Evolutionary conservation across 2,888 invertebrate species (phyloP).

Genomic region (Tetragonula carbonaria): DNA sequence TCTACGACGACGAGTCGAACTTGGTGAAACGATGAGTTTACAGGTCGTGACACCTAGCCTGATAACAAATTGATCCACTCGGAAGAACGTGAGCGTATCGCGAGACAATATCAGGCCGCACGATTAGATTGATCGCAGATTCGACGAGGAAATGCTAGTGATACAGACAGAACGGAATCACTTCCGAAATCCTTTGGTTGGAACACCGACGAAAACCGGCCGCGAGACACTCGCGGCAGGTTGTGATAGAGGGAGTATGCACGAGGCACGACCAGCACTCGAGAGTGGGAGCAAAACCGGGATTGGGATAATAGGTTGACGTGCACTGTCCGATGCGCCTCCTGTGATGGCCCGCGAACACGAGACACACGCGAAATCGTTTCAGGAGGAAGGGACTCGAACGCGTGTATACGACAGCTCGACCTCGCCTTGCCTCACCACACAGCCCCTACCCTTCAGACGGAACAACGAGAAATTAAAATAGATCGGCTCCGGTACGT

Average conservation of each 20-base stretch:
- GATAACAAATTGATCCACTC: conserved; percentile 51
- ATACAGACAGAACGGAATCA: conserved; percentile 13
- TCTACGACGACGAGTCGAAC: conserved; percentile 12
- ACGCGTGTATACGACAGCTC: conserved; percentile 67
- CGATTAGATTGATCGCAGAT: background rate
- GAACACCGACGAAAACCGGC: conserved; percentile 56
- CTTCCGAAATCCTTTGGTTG: conserved; percentile 47
- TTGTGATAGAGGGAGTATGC: conserved; percentile 59
- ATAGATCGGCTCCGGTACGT: conserved; percentile 71
- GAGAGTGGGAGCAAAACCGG: conserved; percentile 58
- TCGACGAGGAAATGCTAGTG: conserved; percentile 10
- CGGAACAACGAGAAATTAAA: conserved; percentile 72
- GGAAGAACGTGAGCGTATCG: conserved; percentile 23
- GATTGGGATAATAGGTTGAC: conserved; percentile 60
- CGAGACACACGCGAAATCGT: conserved; percentile 63
- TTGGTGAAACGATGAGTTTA: conserved; percentile 8
- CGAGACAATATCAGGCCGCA: background rate
- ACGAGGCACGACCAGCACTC: conserved; percentile 49
- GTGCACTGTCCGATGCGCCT: conserved; percentile 63
- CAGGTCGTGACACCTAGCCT: conserved; percentile 48
- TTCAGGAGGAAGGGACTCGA: conserved; percentile 56
- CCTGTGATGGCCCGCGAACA: conserved; percentile 56
- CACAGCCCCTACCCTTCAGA: conserved; percentile 53
- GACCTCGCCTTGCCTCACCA: conserved; percentile 59
- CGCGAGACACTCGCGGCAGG: conserved; percentile 61